A percentile compares a stretch with the other conserved stretches of the same genome.
phyloP scores from a whole-genome alignment of 2,888 invertebrate species.

The Alentia gelatinosa region DNA sequence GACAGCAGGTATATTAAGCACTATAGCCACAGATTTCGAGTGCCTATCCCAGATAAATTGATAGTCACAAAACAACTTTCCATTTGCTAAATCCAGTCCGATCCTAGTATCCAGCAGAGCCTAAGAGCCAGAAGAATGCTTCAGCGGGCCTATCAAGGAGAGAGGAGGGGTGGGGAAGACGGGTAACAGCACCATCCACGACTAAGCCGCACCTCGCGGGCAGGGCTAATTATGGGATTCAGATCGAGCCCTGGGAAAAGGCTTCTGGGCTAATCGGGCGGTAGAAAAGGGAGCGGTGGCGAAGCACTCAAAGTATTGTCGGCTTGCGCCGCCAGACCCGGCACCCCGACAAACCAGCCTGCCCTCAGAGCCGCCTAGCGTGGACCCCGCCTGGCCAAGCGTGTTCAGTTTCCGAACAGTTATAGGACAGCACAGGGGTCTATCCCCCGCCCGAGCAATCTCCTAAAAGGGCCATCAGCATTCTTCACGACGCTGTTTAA shows the following conservation, averaged over 20 bases:
- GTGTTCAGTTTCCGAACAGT: background rate
- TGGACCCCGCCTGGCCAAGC: too few relatives aligned
- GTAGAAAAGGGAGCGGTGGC: background rate
- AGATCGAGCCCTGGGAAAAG: background rate
- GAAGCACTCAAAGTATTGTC: background rate
- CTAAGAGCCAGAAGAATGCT: too few relatives aligned
- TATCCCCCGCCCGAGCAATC: background rate
- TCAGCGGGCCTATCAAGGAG: too few relatives aligned
- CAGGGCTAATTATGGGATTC: background rate
- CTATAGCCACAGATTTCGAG: too few relatives aligned
- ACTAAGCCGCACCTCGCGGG: background rate
- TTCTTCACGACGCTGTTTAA: background rate
- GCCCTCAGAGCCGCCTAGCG: too few relatives aligned
- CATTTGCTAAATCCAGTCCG: too few relatives aligned
- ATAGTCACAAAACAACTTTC: too few relatives aligned
- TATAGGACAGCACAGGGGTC: background rate
- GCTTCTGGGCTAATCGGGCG: conserved; percentile 3
- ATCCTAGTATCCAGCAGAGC: too few relatives aligned
- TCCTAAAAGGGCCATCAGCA: background rate
- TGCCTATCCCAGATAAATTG: too few relatives aligned
- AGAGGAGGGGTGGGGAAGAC: too few relatives aligned
- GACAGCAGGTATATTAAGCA: too few relatives aligned
- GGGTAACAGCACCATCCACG: too few relatives aligned
- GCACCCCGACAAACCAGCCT: background rate
- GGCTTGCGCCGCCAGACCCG: background rate